Evolutionary conservation across 1,140 invertebrate species (phyloP).

Genomic region (Lysiphlebus fabarum): DNA sequence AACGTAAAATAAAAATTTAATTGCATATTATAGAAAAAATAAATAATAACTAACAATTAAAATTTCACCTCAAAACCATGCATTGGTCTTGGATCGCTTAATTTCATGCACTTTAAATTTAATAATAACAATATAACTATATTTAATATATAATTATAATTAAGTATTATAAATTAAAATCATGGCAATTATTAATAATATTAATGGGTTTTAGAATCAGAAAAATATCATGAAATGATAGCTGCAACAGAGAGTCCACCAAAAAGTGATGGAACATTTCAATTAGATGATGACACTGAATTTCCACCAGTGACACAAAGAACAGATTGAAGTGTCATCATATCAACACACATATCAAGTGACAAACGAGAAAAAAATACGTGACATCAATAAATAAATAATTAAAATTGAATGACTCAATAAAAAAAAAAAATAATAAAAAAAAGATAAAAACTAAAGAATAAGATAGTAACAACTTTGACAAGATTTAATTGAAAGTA

Average conservation of each 20-base stretch:
- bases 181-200: slow-evolving; percentile 6
- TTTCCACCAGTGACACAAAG: slow-evolving; percentile 78
- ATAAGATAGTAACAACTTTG: neutral
- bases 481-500: neutral
- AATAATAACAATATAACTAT: neutral
- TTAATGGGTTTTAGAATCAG: slow-evolving; percentile 65
- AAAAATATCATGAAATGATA: slow-evolving; percentile 72
- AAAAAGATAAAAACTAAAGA: neutral
- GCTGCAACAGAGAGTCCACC: slow-evolving; percentile 66
- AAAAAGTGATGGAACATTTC: slow-evolving; percentile 60
- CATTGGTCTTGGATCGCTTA: too few species aligned
- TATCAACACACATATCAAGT: slow-evolving; percentile 19
- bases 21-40: too few species aligned
- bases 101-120: too few species aligned
- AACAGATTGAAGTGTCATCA: slow-evolving; percentile 54
- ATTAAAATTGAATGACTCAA: neutral
- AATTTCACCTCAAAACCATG: too few species aligned
- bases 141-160: neutral
- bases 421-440: neutral
- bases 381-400: slow-evolving; percentile 5
- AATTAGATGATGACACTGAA: slow-evolving; percentile 76
- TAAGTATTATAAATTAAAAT: neutral
- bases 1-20: too few species aligned
- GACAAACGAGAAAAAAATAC: slow-evolving; percentile 14
- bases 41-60: neutral